Percentiles rank a stretch among this genome's conserved stretches.
phyloP scores from a whole-genome alignment of 1,140 invertebrate genomes.

The Odontomachus brunneus region DNA sequence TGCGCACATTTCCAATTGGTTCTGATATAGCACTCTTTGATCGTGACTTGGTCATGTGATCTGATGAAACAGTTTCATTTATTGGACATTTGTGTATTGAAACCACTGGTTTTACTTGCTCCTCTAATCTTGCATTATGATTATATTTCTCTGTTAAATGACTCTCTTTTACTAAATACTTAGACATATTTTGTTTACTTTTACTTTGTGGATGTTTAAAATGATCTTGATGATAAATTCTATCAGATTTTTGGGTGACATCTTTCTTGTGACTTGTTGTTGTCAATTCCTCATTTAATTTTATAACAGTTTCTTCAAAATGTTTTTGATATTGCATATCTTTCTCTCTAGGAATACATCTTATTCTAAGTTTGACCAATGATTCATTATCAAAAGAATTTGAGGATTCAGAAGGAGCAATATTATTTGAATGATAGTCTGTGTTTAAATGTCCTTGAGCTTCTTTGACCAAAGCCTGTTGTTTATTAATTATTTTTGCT shows the following conservation, averaged over 20 bases:
- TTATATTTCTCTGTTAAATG: neutral
- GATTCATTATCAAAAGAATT: slow-evolving; percentile 64
- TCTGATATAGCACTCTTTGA: slow-evolving; percentile 72
- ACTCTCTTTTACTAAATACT: slow-evolving; percentile 12
- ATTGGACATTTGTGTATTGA: slow-evolving; percentile 22
- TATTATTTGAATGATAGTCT: slow-evolving; percentile 24
- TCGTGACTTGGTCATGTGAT: slow-evolving; percentile 32
- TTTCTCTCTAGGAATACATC: slow-evolving; percentile 71
- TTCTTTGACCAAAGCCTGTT: slow-evolving; percentile 70
- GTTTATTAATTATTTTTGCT: slow-evolving; percentile 76
- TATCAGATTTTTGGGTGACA: slow-evolving; percentile 3
- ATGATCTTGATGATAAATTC: neutral
- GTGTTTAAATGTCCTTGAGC: slow-evolving; percentile 63
- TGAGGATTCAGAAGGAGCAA: slow-evolving; percentile 58
- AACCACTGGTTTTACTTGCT: slow-evolving; percentile 7
- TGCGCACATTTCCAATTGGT: slow-evolving; percentile 56
- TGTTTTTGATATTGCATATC: slow-evolving; percentile 44
- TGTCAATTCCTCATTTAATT: slow-evolving; percentile 7
- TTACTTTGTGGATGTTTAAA: neutral
- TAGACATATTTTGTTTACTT: neutral
- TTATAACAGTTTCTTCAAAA: neutral
- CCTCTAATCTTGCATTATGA: slow-evolving; percentile 5
- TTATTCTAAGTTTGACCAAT: slow-evolving; percentile 74
- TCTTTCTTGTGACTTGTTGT: neutral
- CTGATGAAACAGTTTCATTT: slow-evolving; percentile 62